Evolutionary conservation across 2,797 vertebrate genomes (phyloP).

Genomic region (Artibeus lituratus): DNA sequence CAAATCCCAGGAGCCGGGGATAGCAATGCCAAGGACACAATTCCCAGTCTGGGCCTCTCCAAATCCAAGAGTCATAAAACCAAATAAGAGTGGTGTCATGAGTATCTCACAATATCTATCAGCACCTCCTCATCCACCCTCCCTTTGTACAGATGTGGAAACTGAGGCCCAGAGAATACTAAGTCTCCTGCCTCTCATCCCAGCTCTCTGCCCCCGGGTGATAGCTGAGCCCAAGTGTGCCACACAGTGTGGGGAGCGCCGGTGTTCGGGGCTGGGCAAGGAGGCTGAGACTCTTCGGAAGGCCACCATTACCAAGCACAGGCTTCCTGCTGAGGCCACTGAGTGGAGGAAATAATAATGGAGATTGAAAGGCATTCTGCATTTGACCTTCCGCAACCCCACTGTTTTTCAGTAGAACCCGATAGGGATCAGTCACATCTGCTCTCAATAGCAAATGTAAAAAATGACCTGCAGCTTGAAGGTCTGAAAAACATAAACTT

Average conservation of each 20-base stretch:
- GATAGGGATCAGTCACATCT: conserved; percentile 84
- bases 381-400: conserved; percentile 78
- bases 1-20: background rate
- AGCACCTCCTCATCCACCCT: background rate
- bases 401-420: conserved; percentile 81
- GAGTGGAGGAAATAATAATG: conserved; percentile 85
- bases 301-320: conserved; percentile 69
- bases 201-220: background rate
- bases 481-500: conserved; percentile 78
- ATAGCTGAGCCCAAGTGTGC: background rate
- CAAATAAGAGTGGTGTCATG: background rate
- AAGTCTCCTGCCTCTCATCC: background rate
- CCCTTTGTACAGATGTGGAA: background rate
- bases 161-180: background rate
- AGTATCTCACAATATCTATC: background rate
- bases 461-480: conserved; percentile 81
- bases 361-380: conserved; percentile 83
- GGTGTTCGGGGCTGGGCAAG: background rate
- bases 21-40: background rate
- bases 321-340: conserved; percentile 80
- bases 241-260: background rate
- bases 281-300: conserved; percentile 66
- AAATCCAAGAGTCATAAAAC: background rate
- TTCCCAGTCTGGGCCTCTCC: background rate
- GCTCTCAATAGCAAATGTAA: conserved; percentile 85